Evolutionary conservation across 2,888 invertebrate genomes (phyloP), one percentile per base, ranked within the genome.

Genomic region (Sinodicranocentrus sp.): DNA sequence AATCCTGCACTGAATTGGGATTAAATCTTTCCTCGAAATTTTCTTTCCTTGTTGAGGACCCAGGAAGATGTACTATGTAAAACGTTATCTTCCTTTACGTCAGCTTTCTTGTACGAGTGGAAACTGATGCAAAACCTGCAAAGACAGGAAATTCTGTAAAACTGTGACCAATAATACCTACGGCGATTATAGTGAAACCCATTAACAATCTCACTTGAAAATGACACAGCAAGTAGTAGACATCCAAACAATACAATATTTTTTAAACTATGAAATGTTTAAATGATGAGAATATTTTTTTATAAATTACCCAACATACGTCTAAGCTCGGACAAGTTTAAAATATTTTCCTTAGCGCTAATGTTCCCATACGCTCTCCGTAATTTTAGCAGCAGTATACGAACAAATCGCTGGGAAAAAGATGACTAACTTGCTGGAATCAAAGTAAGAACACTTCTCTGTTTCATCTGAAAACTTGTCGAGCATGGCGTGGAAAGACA

Each of bases 391-490:
- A 5, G 8, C 26, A 33, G 82, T 44, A 82, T 68, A 48, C 65
- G 75, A 82, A 82, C 82, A 82, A 82, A 73, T 68, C 82, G 82
- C 82, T 75, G 75, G 48, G 82, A 82, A 82, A 75, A 82, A 71
- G 48, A 19, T 61, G 52, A 79, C 79, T 77, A 77, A 77, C 76
- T 67, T 65, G 19, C 19, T 10, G 3, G 17, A 13, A 39, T 13
- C 39, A 39, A 52, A 52, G n/a, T 6, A 17, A 6, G 52, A 52
- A n/a, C 52, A 52, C n/a, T 8, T 8, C 39, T 8, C 6, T 8
- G 39, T 8, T 6, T 8, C 13, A 39, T 39, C 39, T 8, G 6
- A 39, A 13, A 5, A 17, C 52, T 52, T 10, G 52, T 17, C 13
- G 52, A n/a, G 10, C n/a, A 17, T 52, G 52, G 6, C n/a, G 10